Conservation (phyloP, 2,888 invertebrate genomes). For the Drosophila antonietae region DNA sequence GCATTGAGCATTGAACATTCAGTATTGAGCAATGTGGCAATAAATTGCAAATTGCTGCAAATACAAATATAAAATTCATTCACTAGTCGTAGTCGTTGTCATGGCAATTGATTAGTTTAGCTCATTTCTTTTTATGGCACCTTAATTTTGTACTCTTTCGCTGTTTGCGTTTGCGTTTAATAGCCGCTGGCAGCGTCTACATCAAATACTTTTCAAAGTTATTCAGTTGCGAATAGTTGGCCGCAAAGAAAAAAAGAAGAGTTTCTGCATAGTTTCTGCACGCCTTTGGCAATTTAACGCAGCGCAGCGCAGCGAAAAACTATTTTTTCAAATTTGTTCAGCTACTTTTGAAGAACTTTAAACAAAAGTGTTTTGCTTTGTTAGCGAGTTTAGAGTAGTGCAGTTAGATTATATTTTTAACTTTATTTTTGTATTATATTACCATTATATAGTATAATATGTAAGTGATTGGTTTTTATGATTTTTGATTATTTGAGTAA, state of each 20-base stretch:
- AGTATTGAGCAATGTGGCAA: slow-evolving; percentile 31
- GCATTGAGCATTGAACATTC: too few species aligned
- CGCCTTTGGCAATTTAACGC: slow-evolving; percentile 20
- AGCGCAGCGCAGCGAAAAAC: slow-evolving; percentile 12
- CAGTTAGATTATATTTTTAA: too few species aligned
- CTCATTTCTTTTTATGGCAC: background rate
- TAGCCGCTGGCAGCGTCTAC: background rate
- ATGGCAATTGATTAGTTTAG: background rate
- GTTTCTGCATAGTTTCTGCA: slow-evolving; percentile 9
- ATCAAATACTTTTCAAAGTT: slow-evolving; percentile 26
- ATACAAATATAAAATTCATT: slow-evolving; percentile 4
- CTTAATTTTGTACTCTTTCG: background rate
- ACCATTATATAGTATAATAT: too few species aligned
- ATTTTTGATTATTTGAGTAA: too few species aligned
- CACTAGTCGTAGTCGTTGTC: background rate
- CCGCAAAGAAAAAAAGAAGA: slow-evolving; percentile 17
- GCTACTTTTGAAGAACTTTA: slow-evolving; percentile 2
- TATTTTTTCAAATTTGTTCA: slow-evolving; percentile 12
- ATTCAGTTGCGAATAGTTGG: slow-evolving; percentile 15
- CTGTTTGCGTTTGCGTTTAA: background rate
- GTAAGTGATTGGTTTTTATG: too few species aligned
- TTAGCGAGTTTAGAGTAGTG: too few species aligned
- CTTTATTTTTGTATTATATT: too few species aligned
- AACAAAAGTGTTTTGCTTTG: background rate
- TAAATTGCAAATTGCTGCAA: slow-evolving; percentile 23